Evolutionary conservation across 2,113 vertebrate genomes (phyloP), one percentile per base, ranked within the genome.

Genomic region (Orcinus orca): DNA sequence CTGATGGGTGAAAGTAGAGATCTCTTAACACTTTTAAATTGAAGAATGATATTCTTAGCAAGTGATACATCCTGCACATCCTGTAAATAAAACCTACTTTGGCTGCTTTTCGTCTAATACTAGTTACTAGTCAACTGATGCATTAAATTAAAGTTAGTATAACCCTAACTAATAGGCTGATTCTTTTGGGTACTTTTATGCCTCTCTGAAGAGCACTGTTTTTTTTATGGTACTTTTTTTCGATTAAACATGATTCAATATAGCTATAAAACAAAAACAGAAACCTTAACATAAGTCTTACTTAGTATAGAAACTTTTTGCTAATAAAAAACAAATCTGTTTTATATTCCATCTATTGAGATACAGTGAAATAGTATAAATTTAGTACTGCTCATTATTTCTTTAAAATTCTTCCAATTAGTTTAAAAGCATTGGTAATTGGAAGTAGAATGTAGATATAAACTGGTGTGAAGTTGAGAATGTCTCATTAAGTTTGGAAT

Each of bases 1-100:
- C 23, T 86, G 23, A 60, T 53, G 47, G 33, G 23, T 93, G 53
- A 93, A 91, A 76, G 26, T 36, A 87, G 36, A 96, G 21, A 12
- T 62, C 44, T 90, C 18, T 58, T 44, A 88, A 88, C n/a, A 63
- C 77, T 83, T 89, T 55, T 36, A 80, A 62, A 83, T 85, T 67
- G 62, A 65, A 50, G 33, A 79, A 38, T 82, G 11, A 50, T 88
- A 60, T 55, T 71, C 70, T 96, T 95, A 62, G 55, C 41, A 82
- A 87, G 13, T 55, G 17, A 68, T 83, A 44, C 2, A 25, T 74
- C 53, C 60, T 70, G 4, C 47, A 11, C 67, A 41, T 74, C 11
- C 3, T 94, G 29, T 96, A 96, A 98, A 94, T 97, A 97, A 97
- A 93, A 93, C 44, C 85, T 91, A 44, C 88, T 90, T 95, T 97